phyloP scores from a whole-genome alignment of 2,888 invertebrate species.

The Hylaea fasciaria region DNA sequence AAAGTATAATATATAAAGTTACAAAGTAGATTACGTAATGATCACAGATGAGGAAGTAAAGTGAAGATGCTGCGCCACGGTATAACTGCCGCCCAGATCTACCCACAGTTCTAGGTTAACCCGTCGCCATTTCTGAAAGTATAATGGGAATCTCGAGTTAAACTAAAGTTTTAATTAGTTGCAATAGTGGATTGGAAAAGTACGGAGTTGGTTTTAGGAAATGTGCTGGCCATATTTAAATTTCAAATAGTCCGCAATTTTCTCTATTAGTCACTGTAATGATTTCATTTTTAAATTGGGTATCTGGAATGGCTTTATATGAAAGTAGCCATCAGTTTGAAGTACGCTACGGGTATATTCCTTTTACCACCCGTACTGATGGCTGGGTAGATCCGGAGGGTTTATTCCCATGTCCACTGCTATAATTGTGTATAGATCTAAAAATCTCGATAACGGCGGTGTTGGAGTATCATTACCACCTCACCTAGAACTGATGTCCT shows the following conservation, averaged over 20 bases:
- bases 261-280: conserved; percentile 18
- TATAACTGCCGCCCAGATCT: conserved; percentile 42
- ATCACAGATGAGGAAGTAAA: no score
- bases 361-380: no score
- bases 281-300: neutral
- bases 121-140: conserved; percentile 75
- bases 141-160: conserved; percentile 80
- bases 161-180: conserved; percentile 83
- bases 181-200: conserved; percentile 78
- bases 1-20: no score
- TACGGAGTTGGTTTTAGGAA: conserved; percentile 58
- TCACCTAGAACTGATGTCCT: no score
- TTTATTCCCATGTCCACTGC: no score
- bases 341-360: no score
- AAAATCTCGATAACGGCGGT: no score
- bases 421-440: no score
- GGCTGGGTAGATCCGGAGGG: no score
- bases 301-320: neutral
- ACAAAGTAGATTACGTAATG: no score
- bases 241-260: conserved; percentile 57
- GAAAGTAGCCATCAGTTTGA: no score
- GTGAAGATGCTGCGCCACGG: conserved; percentile 3
- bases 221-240: conserved; percentile 62
- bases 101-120: conserved; percentile 60
- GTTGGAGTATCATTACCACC: no score